Evolutionary conservation across 23 tunicate genomes (phyloP), one percentile per base, ranked within the genome.

Genomic region (Trididemnum miniatum): DNA sequence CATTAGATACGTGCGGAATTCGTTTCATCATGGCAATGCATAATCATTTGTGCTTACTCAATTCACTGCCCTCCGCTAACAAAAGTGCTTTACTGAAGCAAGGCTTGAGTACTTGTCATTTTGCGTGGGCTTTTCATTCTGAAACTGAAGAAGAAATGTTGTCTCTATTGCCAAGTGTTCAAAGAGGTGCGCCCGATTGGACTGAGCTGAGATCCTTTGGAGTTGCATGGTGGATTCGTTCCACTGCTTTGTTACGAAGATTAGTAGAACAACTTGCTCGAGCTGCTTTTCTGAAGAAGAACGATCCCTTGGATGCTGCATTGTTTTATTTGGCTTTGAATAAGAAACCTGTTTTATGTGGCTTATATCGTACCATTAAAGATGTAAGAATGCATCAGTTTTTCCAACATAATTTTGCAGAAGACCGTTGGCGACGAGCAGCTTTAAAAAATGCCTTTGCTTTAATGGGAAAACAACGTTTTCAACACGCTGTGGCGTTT

Each of bases 111-210:
- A 39, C 98, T 12, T 84, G 89, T 78, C 98, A 93, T 39, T 88
- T 93, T 76, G 97, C 92, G 0, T 96, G 99, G 99, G 99, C 99
- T 1, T 96, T 91, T 65, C 99, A 96, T 65, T 96, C 99, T 30
- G 99, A 96, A 65, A 84, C 97, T 40, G 94, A 91, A 54, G 91
- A 85, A 54, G 97, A 89, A 77, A 91, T 96, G 51, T 84, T 96
- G 62, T 91, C 97, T 24, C 52, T 91, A 22, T 34, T 91, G 2
- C 87, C 93, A 0, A 88, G 93, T 81, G 84, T 87, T 7, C 91
- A 87, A 31, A 63, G 82, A 31, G 91, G 93, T 25, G 52, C 89
- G 5, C 94, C 92, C 12, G 84, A 88, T 38, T 96, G 99, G 99
- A 20, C 65, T 18, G 89, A 87, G 37, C 67, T 96, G 67, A 51